phyloP scores from a whole-genome alignment of 1,140 invertebrate genomes.

The Danaus melanippus region DNA sequence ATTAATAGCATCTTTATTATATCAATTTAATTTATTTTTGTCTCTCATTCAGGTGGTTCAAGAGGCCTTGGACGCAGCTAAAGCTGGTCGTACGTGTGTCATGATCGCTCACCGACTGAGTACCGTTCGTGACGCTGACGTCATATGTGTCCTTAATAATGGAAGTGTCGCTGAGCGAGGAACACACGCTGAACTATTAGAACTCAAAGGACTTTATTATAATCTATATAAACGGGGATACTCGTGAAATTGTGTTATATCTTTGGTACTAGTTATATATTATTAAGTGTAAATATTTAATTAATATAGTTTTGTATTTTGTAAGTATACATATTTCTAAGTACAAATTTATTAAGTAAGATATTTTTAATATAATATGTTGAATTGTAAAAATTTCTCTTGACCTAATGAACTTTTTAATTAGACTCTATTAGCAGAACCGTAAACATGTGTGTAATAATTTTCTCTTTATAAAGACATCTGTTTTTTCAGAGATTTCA shows the following conservation, averaged over 20 bases:
- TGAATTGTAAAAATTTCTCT: constrained; percentile 74
- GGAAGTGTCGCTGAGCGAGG: constrained; percentile 84
- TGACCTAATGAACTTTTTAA: constrained; percentile 72
- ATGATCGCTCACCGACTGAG: constrained; percentile 82
- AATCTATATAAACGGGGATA: constrained; percentile 38
- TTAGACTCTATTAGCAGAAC: no score
- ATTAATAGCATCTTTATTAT: no score
- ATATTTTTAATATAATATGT: no score
- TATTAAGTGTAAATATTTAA: no score
- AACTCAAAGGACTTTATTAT: constrained; percentile 83
- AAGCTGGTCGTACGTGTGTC: constrained; percentile 78
- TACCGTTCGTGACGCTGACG: constrained; percentile 81
- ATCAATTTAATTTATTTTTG: not conserved
- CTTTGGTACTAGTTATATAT: no score
- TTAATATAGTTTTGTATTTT: no score
- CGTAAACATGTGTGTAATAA: no score
- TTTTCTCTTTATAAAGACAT: no score
- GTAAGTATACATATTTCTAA: no score
- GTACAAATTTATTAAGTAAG: no score
- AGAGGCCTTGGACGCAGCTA: constrained; percentile 75
- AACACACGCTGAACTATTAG: constrained; percentile 83
- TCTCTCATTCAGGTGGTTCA: constrained; percentile 71
- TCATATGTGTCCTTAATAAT: constrained; percentile 85
- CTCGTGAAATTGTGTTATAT: not conserved
- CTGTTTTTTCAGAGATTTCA: no score